Conservation (phyloP, 2,797 vertebrate species). For the Eremophila alpestris region DNA sequence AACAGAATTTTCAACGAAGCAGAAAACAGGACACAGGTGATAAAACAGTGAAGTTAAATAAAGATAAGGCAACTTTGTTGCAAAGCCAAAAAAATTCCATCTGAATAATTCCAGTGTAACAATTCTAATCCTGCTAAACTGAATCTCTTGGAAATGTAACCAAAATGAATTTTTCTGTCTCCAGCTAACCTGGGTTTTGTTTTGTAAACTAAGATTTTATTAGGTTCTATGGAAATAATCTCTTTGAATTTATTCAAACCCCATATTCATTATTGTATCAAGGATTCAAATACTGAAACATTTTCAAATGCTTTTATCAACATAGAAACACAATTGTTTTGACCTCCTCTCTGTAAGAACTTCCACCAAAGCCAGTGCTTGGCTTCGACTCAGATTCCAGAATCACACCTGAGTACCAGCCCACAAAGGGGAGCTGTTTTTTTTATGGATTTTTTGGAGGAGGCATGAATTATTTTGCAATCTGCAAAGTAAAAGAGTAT, state of each 20-base stretch:
- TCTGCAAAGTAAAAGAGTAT: not conserved
- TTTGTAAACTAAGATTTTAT: not conserved
- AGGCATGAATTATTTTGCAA: not conserved
- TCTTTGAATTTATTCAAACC: not conserved
- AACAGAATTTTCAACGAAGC: conserved; percentile 60
- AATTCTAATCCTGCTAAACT: conserved; percentile 1
- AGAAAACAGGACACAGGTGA: conserved; percentile 72
- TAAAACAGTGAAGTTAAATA: conserved; percentile 54
- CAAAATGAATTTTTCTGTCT: not conserved
- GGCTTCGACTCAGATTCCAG: not conserved
- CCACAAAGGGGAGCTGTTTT: not conserved
- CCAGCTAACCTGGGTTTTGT: not conserved
- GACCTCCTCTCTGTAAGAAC: not conserved
- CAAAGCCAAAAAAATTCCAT: conserved; percentile 28
- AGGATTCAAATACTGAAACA: not conserved
- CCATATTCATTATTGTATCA: not conserved
- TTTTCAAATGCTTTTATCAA: not conserved
- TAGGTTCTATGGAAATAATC: not conserved
- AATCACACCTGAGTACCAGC: not conserved
- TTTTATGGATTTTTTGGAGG: not conserved
- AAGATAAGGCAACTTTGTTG: conserved; percentile 37
- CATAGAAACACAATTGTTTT: not conserved
- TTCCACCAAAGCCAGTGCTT: not conserved
- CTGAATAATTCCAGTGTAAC: conserved; percentile 10
- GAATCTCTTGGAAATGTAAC: not conserved